These are phyloP conservation scores for Lasioglossum calceatum DNA, from an alignment of 2,888 invertebrate species.

Conservation along the genomic window DNA sequence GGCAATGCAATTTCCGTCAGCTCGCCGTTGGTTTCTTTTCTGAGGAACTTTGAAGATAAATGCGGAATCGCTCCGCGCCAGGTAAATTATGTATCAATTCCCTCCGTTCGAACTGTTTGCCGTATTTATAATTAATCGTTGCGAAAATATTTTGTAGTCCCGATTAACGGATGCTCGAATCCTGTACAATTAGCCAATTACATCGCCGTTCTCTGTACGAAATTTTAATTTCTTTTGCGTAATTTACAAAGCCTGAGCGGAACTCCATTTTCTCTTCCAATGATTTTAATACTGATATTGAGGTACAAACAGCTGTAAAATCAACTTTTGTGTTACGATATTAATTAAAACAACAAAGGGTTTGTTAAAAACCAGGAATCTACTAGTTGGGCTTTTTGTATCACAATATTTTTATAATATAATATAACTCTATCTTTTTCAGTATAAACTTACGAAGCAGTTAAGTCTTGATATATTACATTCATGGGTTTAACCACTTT, in stretches of 20 bases:
- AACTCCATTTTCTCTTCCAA: background rate
- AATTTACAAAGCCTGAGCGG: background rate
- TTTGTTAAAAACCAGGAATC: background rate
- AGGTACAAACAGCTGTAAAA: background rate
- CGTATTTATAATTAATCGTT: constrained; percentile 1
- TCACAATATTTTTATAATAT: background rate
- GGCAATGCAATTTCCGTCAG: constrained; percentile 47
- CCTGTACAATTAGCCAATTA: background rate
- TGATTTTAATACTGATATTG: background rate
- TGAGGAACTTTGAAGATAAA: constrained; percentile 35
- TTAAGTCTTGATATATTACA: constrained; percentile 71
- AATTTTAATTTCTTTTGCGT: background rate
- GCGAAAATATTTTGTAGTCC: background rate
- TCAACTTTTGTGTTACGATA: background rate
- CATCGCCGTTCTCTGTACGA: background rate
- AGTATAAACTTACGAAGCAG: too few species aligned
- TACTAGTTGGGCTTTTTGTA: background rate
- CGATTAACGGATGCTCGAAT: background rate
- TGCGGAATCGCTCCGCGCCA: constrained; percentile 27
- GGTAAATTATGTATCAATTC: constrained; percentile 22
- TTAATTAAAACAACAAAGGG: background rate
- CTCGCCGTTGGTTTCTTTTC: constrained; percentile 31
- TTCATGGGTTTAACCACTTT: constrained; percentile 42
- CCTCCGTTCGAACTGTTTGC: background rate
- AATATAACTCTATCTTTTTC: too few species aligned